A percentile compares a stretch with the other conserved stretches of the same genome.
Evolutionary conservation across 1,140 invertebrate genomes (phyloP).

Genomic region (Macrobrachium nipponense): DNA sequence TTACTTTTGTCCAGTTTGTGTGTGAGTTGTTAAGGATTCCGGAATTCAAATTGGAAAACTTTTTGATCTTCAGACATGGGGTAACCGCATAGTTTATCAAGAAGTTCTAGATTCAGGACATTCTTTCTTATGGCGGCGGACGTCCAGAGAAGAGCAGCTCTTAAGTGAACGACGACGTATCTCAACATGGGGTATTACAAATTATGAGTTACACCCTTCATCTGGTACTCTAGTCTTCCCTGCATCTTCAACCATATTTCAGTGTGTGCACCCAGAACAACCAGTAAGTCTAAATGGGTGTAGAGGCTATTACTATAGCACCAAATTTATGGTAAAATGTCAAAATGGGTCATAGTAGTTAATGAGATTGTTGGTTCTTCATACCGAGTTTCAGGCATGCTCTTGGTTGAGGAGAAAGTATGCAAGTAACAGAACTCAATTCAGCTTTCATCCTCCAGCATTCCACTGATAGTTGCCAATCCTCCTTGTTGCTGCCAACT

Average conservation of each 20-base stretch:
- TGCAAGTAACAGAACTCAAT: too few species aligned
- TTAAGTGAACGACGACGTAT: conserved; percentile 90
- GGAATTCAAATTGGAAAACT: not conserved
- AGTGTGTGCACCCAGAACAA: conserved; percentile 80
- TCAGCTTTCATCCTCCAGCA: too few species aligned
- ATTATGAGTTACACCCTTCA: conserved; percentile 86
- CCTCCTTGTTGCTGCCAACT: too few species aligned
- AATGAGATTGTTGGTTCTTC: too few species aligned
- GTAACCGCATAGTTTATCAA: conserved; percentile 54
- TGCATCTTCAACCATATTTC: conserved; percentile 85
- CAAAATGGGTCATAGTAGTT: too few species aligned
- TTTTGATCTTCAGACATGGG: conserved; percentile 46
- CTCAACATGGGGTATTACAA: conserved; percentile 92
- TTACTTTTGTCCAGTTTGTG: not conserved
- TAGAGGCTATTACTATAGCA: too few species aligned
- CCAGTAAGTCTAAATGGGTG: conserved; percentile 71
- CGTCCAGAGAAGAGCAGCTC: conserved; percentile 87
- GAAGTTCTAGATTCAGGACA: conserved; percentile 58
- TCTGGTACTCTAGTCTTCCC: conserved; percentile 91
- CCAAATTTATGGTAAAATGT: too few species aligned
- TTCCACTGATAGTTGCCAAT: too few species aligned
- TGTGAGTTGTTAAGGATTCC: not conserved
- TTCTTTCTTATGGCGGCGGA: conserved; percentile 64
- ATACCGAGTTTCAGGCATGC: too few species aligned
- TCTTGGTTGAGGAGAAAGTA: too few species aligned